Conservation (phyloP, 1,140 invertebrate genomes). For the Adoxophyes honmai region DNA sequence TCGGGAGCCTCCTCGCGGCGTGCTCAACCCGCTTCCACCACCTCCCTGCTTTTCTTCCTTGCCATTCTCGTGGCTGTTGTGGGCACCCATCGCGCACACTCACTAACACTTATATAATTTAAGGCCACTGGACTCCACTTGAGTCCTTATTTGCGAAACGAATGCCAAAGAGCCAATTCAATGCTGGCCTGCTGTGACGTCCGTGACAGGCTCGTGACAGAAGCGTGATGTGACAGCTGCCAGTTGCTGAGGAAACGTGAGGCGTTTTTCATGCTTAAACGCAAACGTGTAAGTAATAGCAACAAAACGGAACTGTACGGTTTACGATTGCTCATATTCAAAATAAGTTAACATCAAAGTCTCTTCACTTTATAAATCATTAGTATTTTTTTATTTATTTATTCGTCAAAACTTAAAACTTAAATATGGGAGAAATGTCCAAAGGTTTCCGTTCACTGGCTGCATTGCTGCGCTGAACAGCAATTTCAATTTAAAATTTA, state of each 20-base stretch:
- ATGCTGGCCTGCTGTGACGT: not conserved
- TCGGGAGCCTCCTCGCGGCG: conserved; percentile 61
- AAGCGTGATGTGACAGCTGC: conserved; percentile 4
- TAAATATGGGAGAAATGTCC: too few relatives aligned
- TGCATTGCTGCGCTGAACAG: too few relatives aligned
- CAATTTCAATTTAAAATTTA: too few relatives aligned
- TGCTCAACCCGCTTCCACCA: conserved; percentile 56
- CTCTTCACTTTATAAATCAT: too few relatives aligned
- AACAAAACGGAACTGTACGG: too few relatives aligned
- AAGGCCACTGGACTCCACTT: not conserved
- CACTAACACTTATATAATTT: not conserved
- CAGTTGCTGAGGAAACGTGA: not conserved
- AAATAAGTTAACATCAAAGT: too few relatives aligned
- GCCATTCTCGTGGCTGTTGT: conserved; percentile 58
- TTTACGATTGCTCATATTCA: too few relatives aligned
- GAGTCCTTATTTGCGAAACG: conserved; percentile 5
- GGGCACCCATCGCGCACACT: conserved; percentile 53
- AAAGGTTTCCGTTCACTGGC: too few relatives aligned
- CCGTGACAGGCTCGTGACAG: not conserved
- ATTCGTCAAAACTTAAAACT: too few relatives aligned
- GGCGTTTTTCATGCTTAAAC: conserved; percentile 1
- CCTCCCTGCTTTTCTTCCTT: conserved; percentile 40
- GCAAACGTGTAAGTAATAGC: too few relatives aligned
- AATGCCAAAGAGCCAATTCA: not conserved
- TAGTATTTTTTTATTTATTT: too few relatives aligned